Percentiles rank a stretch among this genome's conserved stretches.
Evolutionary conservation across 2,888 invertebrate species (phyloP).

Genomic region (Ceratothoa steindachneri): DNA sequence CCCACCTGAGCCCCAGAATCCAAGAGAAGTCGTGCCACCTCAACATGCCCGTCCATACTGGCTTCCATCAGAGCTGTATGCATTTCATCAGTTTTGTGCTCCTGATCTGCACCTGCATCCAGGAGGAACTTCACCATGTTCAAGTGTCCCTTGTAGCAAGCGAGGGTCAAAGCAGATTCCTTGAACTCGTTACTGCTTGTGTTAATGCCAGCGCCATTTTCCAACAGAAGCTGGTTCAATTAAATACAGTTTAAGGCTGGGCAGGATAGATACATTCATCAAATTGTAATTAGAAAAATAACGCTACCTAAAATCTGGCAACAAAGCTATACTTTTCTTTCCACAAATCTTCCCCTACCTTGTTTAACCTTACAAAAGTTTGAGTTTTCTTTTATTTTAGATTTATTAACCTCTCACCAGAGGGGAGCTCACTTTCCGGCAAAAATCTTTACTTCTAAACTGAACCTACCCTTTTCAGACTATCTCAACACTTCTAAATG

Average conservation of each 20-base stretch:
- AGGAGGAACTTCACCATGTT: slow-evolving; percentile 95
- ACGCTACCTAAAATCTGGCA: not conserved
- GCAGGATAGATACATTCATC: no score
- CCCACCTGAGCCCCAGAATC: slow-evolving; percentile 89
- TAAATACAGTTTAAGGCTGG: slow-evolving; percentile 7
- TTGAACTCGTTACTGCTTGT: slow-evolving; percentile 99
- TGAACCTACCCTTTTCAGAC: no score
- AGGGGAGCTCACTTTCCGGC: not conserved
- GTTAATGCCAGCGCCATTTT: slow-evolving; percentile 94
- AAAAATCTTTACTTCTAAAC: no score
- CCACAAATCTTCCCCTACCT: no score
- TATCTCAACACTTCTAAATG: no score
- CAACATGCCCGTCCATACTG: slow-evolving; percentile 98
- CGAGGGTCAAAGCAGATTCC: slow-evolving; percentile 91
- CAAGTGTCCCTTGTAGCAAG: slow-evolving; percentile 92
- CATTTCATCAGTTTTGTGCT: slow-evolving; percentile 99
- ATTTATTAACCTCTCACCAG: not conserved
- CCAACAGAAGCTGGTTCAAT: slow-evolving; percentile 65
- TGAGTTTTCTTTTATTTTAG: no score
- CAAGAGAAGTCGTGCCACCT: slow-evolving; percentile 86
- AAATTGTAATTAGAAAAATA: not conserved
- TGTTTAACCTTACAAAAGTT: no score
- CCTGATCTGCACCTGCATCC: slow-evolving; percentile 89
- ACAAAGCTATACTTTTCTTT: no score
- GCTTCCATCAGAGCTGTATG: slow-evolving; percentile 99